Evolutionary conservation across 2,797 vertebrate genomes (phyloP).

Genomic region (Tachyglossus aculeatus): DNA sequence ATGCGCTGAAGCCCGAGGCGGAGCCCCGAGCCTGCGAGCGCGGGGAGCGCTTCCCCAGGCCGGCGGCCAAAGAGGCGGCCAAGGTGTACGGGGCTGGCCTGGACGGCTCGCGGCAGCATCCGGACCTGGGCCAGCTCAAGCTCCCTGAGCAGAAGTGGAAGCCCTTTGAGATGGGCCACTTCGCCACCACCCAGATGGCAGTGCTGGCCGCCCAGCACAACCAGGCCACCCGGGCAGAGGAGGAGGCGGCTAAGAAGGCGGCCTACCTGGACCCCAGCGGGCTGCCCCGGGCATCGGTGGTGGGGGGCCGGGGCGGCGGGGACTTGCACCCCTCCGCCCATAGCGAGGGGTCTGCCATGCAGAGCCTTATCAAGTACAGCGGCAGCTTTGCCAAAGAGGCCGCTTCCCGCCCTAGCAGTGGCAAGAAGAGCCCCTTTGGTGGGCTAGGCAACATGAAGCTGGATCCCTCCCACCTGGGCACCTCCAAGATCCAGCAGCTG

Average conservation of each 20-base stretch:
- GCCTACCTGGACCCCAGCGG: slow-evolving; percentile 84
- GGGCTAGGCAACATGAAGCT: slow-evolving; percentile 87
- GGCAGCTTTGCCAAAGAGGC: slow-evolving; percentile 89
- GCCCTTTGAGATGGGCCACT: slow-evolving; percentile 88
- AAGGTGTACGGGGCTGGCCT: slow-evolving; percentile 74
- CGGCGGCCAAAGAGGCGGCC: slow-evolving; percentile 69
- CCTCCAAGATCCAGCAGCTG: slow-evolving; percentile 78
- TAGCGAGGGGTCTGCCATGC: slow-evolving; percentile 91
- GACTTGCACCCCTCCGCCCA: slow-evolving; percentile 70
- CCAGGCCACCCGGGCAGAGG: slow-evolving; percentile 81
- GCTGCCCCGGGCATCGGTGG: slow-evolving; percentile 70
- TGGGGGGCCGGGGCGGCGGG: slow-evolving; percentile 42
- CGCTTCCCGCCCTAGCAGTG: slow-evolving; percentile 70
- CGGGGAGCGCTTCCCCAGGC: slow-evolving; percentile 64
- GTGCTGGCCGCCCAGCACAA: slow-evolving; percentile 90
- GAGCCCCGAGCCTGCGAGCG: slow-evolving; percentile 77
- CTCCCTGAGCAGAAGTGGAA: slow-evolving; percentile 88
- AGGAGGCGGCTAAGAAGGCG: slow-evolving; percentile 81
- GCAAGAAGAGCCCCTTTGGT: slow-evolving; percentile 87
- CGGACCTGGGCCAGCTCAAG: slow-evolving; percentile 65
- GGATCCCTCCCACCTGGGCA: slow-evolving; percentile 55
- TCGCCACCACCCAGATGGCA: slow-evolving; percentile 92
- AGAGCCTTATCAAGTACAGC: slow-evolving; percentile 96
- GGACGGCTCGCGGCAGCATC: slow-evolving; percentile 74
- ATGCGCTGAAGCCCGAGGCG: slow-evolving; percentile 78